Base-by-base conservation (phyloP, 2,888 invertebrate genomes). In the Anoplius nigerrimus region DNA sequence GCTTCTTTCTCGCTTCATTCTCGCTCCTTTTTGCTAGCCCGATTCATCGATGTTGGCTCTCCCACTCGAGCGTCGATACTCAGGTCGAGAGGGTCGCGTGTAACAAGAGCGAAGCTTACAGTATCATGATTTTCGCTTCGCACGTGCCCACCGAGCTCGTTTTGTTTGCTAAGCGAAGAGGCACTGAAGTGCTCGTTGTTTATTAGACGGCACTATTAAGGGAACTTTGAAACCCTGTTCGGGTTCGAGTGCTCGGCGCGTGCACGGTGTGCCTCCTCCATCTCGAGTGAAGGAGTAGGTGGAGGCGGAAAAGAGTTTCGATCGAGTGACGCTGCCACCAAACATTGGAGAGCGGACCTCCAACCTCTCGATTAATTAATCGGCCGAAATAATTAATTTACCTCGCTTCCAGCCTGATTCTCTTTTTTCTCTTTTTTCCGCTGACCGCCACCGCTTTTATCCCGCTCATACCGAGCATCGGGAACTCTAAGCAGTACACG, bases 81-180 rank as follows among this genome's bases (percentile, higher is more conserved):
- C 48, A 5, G 5, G 48, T 48, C n/a, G n/a, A 16, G 48, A 48
- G 48, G 48, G 48, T 76, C 68, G 66, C 54, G 66, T 66, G 71
- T 65, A 82, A 85, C 85, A 85, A 87, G 83, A 83, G 82, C 76
- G 71, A 75, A 78, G 80, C 79, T 79, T 83, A 83, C 82, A 78
- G 84, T 86, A 88, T 88, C 87, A 86, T 87, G 88, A 88, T 87
- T 87, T 88, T 85, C 87, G 84, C 80, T 79, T 82, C 74, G 87
- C 88, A 88, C 88, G 88, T 88, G 88, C 79, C 84, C 69, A 69
- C 67, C 79, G 76, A 63, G 76, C 76, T 74, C 68, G 79, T 81
- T 81, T 83, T 83, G 81, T 84, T 86, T 84, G 83, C 78, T 83
- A 85, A 87, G 84, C 71, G 84, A 83, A 85, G 82, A 79, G 83